Percentiles rank a stretch among this genome's conserved stretches.
These are phyloP conservation scores for Melanogrammus aeglefinus DNA, from an alignment of 2,797 vertebrate genomes.

Conservation along the genomic window DNA sequence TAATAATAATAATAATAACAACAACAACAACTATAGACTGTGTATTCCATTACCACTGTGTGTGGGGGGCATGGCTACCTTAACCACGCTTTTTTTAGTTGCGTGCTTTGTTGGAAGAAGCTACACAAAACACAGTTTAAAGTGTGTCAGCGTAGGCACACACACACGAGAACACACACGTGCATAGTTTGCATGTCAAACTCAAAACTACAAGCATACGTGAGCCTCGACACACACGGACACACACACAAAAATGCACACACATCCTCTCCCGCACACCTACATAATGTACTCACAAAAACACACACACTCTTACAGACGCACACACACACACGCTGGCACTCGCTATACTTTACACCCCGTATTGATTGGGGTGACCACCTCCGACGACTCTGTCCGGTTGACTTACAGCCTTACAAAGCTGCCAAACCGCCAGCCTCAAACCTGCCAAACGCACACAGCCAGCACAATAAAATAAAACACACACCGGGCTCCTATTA, in stretches of 20 bases:
- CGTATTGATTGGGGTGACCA: constrained; percentile 81
- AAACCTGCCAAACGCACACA: too few species aligned
- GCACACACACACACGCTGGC: constrained; percentile 21
- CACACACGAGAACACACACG: background rate
- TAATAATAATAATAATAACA: constrained; percentile 24
- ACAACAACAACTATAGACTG: constrained; percentile 26
- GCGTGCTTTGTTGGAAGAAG: constrained; percentile 29
- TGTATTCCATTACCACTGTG: constrained; percentile 40
- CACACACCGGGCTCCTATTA: constrained; percentile 67
- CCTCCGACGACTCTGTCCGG: constrained; percentile 68
- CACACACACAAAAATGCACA: constrained; percentile 2
- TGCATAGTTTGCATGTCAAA: background rate
- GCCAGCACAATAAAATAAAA: constrained; percentile 2
- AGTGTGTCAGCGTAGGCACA: background rate
- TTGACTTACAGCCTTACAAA: constrained; percentile 75
- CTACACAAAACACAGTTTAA: constrained; percentile 19
- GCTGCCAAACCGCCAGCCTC: constrained; percentile 71
- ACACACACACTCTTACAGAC: background rate
- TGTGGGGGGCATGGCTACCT: constrained; percentile 36
- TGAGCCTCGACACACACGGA: background rate
- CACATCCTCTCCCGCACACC: constrained; percentile 14
- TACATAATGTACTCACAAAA: background rate
- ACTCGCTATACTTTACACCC: constrained; percentile 63
- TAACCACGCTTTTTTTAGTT: background rate
- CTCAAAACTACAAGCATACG: background rate